These are phyloP conservation scores for Folsomia candida DNA, from an alignment of 2,888 invertebrate genomes.

Conservation along the genomic window DNA sequence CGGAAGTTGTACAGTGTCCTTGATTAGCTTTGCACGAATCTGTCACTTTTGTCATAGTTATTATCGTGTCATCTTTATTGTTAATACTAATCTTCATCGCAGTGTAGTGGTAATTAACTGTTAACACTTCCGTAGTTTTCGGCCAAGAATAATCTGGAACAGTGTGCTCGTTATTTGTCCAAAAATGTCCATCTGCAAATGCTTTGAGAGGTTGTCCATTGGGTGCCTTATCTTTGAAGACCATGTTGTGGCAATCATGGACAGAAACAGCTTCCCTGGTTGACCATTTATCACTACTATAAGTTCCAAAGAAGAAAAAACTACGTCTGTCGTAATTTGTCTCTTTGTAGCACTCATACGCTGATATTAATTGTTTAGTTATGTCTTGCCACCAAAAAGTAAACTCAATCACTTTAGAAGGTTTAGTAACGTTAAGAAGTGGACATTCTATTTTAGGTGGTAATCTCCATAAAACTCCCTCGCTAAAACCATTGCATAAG, in stretches of 20 bases:
- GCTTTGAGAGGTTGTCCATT: not conserved
- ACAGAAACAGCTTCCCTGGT: not conserved
- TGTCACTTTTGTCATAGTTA: not conserved
- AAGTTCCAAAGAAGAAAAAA: not conserved
- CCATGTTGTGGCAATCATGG: not conserved
- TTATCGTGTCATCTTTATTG: not conserved
- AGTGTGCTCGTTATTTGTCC: not conserved
- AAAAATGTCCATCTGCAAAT: not conserved
- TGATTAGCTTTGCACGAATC: not conserved
- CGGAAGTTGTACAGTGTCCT: not conserved
- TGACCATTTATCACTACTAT: not conserved
- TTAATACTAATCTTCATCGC: not conserved
- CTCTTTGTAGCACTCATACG: constrained; percentile 1
- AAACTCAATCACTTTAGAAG: not conserved
- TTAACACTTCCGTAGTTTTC: not conserved
- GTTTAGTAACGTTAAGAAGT: not conserved
- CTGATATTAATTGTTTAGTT: not conserved
- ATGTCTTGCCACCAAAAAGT: constrained; percentile 8
- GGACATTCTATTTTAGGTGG: constrained; percentile 7
- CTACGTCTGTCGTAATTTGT: too few relatives aligned
- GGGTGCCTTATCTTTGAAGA: not conserved
- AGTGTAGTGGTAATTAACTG: not conserved
- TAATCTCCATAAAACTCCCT: not conserved
- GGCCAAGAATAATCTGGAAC: not conserved
- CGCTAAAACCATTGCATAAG: not conserved